Evolutionary conservation across 2,113 vertebrate genomes (phyloP).

Genomic region (Bos taurus): ARS-UCD2.0 NC_037350.1:37758501-37759000

Average conservation of each 20-base stretch:
- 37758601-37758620: background rate
- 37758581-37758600: background rate
- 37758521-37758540: background rate
- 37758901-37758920: background rate
- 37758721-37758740: background rate
- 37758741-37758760: background rate
- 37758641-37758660: background rate
- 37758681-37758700: background rate
- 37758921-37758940: background rate
- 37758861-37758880: background rate
- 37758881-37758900: background rate
- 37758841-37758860: background rate
- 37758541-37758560: rapidly evolving
- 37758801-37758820: background rate
- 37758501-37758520: background rate
- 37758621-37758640: background rate
- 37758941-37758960: background rate
- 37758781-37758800: background rate
- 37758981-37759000: rapidly evolving
- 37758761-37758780: background rate
- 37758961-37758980: background rate
- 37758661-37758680: background rate
- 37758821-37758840: background rate
- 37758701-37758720: background rate
- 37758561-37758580: background rate